Base-by-base conservation (phyloP, 2,888 invertebrate species). In the Matsumyia berberina region DNA sequence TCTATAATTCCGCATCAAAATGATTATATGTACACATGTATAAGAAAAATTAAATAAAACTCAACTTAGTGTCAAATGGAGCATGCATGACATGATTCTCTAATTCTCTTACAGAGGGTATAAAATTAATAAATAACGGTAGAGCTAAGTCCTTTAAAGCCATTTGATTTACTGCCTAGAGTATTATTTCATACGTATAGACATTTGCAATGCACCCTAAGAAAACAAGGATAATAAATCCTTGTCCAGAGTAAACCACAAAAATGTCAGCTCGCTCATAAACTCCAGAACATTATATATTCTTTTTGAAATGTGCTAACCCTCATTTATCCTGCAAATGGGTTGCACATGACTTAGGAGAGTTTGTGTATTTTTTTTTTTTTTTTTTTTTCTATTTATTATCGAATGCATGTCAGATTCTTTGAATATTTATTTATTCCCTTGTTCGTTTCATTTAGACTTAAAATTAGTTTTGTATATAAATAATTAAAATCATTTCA, bases 401-500 rank as follows among this genome's bases (percentile, higher is more conserved):
- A 51, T 60, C 19, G 19, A 51, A 33, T 55, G 74, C 74, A 74
- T 74, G 74, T n/a, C n/a, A 2, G 0, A 35, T 12, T 58, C 42
- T 12, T 24, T 24, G 24, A 24, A 35, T 29, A 31, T 9, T 3
- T 55, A 12, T 39, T n/a, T 37, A 31, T 19, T 55, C 44, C 5
- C 9, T n/a, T 58, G 31, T 66, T 24, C 0, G 42, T 51, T 24
- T 57, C 39, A 24, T 5, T 66, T 19, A 58, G 11, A 64, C 53
- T 64, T 42, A 31, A 39, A 76, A 57, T 17, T 66, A 53, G 4
- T 49, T 35, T 3, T 17, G 51, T 53, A n/a, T 51, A 11, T 19
- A 44, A 66, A 17, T 33, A 60, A 64, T 62, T 42, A 70, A 49
- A 72, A 49, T 62, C 73, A 78, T 83, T 83, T 78, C 73, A 78